Evolutionary conservation across 2,113 vertebrate genomes (phyloP).

Genomic region (Ptyas mucosa): DNA sequence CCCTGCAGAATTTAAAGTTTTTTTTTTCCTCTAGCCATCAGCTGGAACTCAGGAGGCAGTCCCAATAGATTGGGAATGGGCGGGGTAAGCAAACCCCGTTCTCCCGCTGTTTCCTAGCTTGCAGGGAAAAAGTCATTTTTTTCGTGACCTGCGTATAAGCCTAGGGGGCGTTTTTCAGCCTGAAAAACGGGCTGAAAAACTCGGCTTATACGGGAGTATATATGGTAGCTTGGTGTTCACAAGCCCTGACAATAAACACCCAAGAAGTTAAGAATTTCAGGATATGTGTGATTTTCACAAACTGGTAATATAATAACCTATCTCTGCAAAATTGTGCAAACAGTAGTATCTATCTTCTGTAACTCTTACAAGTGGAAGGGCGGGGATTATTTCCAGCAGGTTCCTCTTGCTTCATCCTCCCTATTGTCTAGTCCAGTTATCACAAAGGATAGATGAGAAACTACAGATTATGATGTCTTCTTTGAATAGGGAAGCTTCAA

Average conservation of each 20-base stretch:
- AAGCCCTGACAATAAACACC: neutral
- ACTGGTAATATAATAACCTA: neutral
- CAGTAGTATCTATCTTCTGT: neutral
- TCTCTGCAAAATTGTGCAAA: neutral
- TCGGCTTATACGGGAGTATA: no score
- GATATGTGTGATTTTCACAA: neutral
- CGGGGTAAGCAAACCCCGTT: no score
- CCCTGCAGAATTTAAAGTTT: no score
- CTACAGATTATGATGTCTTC: neutral
- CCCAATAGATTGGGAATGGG: no score
- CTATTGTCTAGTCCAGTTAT: neutral
- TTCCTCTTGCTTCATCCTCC: neutral
- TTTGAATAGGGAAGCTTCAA: neutral
- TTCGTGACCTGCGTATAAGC: no score
- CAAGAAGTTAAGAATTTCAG: neutral
- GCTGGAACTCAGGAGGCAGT: no score
- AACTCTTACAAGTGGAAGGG: neutral
- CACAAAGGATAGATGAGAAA: neutral
- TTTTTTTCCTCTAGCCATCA: no score
- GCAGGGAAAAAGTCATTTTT: no score
- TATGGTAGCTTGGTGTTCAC: neutral
- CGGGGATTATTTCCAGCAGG: neutral
- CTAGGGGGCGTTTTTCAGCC: no score
- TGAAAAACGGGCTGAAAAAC: no score
- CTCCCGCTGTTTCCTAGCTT: no score